Conservation (phyloP, 2,113 vertebrate genomes). For the Corynorhinus townsendii region DNA sequence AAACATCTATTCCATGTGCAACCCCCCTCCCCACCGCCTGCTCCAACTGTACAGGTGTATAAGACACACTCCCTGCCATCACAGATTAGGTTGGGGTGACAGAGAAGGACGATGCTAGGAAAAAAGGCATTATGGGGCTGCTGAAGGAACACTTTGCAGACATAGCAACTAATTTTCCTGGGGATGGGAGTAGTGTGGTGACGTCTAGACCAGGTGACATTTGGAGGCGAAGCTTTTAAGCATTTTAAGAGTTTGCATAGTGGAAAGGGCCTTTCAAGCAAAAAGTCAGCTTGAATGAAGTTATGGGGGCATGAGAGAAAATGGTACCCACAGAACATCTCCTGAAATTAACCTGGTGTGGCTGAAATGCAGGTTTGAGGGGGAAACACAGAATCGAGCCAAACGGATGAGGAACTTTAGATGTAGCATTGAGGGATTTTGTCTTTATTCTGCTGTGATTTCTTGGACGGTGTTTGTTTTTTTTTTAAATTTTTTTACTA, state of each 20-base stretch:
- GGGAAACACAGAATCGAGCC: not conserved
- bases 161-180: not conserved
- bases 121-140: not conserved
- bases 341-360: not conserved
- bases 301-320: not conserved
- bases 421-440: not conserved
- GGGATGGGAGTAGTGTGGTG: not conserved
- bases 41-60: not conserved
- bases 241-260: not conserved
- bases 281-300: not conserved
- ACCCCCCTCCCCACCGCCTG: no score
- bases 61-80: not conserved
- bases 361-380: not conserved
- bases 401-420: not conserved
- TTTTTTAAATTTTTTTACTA: not conserved
- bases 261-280: not conserved
- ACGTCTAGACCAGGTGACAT: not conserved
- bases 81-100: not conserved
- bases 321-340: not conserved
- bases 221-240: constrained; percentile 30
- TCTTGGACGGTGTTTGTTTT: not conserved
- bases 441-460: not conserved
- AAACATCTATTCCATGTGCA: not conserved
- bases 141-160: not conserved
- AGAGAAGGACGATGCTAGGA: not conserved